phyloP scores from a whole-genome alignment of 1,140 invertebrate genomes.

The Rhysida immarginata region DNA sequence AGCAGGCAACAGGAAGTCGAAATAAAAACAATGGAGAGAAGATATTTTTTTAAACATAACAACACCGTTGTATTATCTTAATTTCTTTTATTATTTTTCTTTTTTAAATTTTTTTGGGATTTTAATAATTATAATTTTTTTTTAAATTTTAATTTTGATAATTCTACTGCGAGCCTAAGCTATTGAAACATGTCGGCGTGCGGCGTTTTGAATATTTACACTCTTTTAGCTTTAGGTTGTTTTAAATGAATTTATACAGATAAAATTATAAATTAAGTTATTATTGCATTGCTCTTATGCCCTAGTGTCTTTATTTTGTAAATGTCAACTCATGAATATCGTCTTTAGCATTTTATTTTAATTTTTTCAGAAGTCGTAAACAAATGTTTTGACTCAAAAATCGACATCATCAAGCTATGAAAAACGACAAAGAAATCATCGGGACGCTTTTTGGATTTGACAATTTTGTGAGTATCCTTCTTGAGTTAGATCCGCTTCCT shows the following conservation, averaged over 20 bases:
- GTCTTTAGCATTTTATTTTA: slow-evolving; percentile 6
- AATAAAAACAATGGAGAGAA: no score
- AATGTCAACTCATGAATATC: neutral
- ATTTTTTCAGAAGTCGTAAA: slow-evolving; percentile 81
- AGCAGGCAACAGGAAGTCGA: no score
- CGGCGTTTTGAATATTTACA: slow-evolving; percentile 46
- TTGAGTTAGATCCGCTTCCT: no score
- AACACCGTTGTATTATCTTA: no score
- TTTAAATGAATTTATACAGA: neutral
- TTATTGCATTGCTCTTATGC: slow-evolving; percentile 25
- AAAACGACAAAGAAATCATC: slow-evolving; percentile 98
- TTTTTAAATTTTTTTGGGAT: no score
- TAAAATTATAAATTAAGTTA: slow-evolving; percentile 9
- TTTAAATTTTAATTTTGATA: no score
- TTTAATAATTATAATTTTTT: no score
- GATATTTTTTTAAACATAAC: no score
- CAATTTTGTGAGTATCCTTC: slow-evolving; percentile 70
- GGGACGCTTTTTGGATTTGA: slow-evolving; percentile 95
- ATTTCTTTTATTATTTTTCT: no score
- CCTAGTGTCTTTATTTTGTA: slow-evolving; percentile 12
- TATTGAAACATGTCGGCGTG: slow-evolving; percentile 11
- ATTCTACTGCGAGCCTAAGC: neutral
- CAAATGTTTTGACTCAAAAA: slow-evolving; percentile 97
- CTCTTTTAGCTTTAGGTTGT: slow-evolving; percentile 50
- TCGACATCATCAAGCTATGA: slow-evolving; percentile 99